These are phyloP conservation scores for Illadopsis cleaveri DNA, from an alignment of 2,113 vertebrate species.

Conservation along the genomic window DNA sequence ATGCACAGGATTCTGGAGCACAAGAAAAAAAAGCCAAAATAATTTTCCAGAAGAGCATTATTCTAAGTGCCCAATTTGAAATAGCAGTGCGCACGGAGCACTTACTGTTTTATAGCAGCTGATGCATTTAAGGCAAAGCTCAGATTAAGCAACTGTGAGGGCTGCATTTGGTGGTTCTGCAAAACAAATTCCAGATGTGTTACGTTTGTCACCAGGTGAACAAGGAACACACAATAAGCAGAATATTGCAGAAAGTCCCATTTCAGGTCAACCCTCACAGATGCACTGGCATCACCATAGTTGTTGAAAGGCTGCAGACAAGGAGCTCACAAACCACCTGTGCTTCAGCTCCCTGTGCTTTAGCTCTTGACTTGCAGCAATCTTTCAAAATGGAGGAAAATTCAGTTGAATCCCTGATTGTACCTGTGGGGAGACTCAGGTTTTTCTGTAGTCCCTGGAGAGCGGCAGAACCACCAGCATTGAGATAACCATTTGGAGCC, in stretches of 20 bases:
- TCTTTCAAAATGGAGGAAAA: not conserved
- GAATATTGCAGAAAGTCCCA: not conserved
- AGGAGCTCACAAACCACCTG: not conserved
- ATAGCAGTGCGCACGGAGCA: not conserved
- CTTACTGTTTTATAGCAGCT: not conserved
- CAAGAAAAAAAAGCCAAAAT: not conserved
- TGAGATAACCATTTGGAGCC: not conserved
- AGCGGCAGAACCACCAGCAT: not conserved
- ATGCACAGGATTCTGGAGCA: not conserved
- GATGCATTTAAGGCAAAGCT: not conserved
- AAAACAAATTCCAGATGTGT: not conserved
- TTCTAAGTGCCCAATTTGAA: not conserved
- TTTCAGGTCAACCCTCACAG: not conserved
- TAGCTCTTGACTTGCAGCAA: not conserved
- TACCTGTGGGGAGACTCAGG: not conserved
- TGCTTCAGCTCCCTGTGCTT: not conserved
- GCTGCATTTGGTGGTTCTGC: not conserved
- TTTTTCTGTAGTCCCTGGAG: not conserved
- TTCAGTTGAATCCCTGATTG: not conserved
- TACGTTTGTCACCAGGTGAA: not conserved
- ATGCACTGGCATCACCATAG: not conserved
- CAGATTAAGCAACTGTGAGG: not conserved
- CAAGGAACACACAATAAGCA: not conserved
- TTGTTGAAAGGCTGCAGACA: not conserved
- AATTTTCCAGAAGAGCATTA: not conserved